Conservation (phyloP, 1,140 invertebrate genomes). For the Chymomyza costata region DNA sequence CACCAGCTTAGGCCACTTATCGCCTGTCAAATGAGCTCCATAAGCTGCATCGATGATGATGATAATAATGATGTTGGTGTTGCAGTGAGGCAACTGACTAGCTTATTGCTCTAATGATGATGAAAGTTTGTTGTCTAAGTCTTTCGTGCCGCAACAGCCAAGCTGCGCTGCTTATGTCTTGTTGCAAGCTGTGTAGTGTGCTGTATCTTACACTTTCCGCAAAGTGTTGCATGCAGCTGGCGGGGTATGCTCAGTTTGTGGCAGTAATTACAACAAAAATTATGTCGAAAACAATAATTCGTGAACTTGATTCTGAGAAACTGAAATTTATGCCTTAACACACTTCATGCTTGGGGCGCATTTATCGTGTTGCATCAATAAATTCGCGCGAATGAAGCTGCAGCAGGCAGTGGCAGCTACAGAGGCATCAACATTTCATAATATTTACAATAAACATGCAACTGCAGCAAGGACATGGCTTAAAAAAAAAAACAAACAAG, state of each 20-base stretch:
- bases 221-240: slow-evolving; percentile 59
- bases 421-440: slow-evolving; percentile 72
- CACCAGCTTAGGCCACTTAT: slow-evolving; percentile 58
- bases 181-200: slow-evolving; percentile 20
- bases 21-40: slow-evolving; percentile 60
- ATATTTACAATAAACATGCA: slow-evolving; percentile 75
- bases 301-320: slow-evolving; percentile 66
- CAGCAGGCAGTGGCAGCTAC: slow-evolving; percentile 35
- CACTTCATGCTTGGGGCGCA: slow-evolving; percentile 53
- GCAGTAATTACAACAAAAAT: slow-evolving; percentile 62
- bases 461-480: slow-evolving; percentile 42
- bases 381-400: slow-evolving; percentile 38
- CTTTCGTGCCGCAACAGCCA: slow-evolving; percentile 15
- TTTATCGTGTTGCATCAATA: slow-evolving; percentile 71
- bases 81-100: neutral
- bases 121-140: slow-evolving; percentile 16
- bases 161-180: slow-evolving; percentile 9
- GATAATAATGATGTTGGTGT: slow-evolving; percentile 44
- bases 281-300: slow-evolving; percentile 66
- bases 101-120: slow-evolving; percentile 31
- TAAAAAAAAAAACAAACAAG: slow-evolving; percentile 8
- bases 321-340: slow-evolving; percentile 56
- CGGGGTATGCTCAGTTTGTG: neutral
- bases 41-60: neutral
- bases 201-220: slow-evolving; percentile 33